A percentile compares a stretch with the other conserved stretches of the same genome.
phyloP scores from a whole-genome alignment of 2,113 vertebrate species.

The Ranitomeya imitator region DNA sequence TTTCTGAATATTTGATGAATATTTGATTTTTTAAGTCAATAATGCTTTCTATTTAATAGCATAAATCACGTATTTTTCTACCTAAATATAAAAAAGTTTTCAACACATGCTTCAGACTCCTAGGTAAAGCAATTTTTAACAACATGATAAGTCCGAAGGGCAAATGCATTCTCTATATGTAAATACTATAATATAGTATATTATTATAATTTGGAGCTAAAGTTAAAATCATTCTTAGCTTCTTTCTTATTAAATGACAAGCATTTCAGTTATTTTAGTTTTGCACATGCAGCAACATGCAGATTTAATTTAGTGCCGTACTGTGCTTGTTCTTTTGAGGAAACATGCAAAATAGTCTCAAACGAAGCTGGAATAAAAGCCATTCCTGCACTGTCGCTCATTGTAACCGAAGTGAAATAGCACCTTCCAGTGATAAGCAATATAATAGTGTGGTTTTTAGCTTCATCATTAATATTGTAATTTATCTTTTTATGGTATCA shows the following conservation, averaged over 20 bases:
- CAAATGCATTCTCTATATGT: background rate
- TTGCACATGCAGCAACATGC: background rate
- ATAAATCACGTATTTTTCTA: background rate
- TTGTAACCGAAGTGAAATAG: background rate
- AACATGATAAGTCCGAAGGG: background rate
- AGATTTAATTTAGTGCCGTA: background rate
- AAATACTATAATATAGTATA: background rate
- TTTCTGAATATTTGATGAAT: too few species aligned
- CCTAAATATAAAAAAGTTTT: background rate
- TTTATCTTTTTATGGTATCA: background rate
- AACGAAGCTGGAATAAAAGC: background rate
- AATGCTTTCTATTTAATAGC: background rate
- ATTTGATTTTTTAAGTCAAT: too few species aligned
- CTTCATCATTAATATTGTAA: background rate
- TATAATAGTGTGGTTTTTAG: background rate
- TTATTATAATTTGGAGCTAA: background rate
- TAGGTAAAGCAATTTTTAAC: background rate
- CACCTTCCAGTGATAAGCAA: background rate
- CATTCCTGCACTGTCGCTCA: background rate
- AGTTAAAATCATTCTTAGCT: background rate
- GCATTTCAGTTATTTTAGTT: background rate
- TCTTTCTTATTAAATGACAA: background rate
- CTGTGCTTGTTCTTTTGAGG: constrained; percentile 1
- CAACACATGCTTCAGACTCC: background rate
- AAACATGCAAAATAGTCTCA: background rate